Evolutionary conservation across 2,888 invertebrate genomes (phyloP).

Genomic region (Dendrolimus houi): DNA sequence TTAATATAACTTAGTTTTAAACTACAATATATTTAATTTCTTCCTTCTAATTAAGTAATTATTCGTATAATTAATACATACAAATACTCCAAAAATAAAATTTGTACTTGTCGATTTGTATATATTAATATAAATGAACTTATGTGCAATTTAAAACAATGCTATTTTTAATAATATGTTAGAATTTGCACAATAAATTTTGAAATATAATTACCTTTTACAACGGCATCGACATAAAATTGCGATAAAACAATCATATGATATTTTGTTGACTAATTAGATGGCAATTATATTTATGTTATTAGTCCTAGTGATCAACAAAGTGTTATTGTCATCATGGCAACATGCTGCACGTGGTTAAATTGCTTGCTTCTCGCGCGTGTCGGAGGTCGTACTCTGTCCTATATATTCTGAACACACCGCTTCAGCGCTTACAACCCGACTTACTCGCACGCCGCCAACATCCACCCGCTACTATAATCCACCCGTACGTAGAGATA

Average conservation of each 20-base stretch:
- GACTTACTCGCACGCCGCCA: constrained; percentile 53
- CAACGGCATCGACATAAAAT: no score
- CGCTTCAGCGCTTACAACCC: constrained; percentile 57
- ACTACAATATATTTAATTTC: no score
- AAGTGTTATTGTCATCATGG: constrained; percentile 6
- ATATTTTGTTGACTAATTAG: neutral
- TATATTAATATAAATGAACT: neutral
- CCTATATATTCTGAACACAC: constrained; percentile 65
- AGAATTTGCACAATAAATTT: neutral
- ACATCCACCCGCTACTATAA: constrained; percentile 41
- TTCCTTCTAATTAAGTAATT: no score
- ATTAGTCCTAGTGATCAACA: neutral
- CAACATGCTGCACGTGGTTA: constrained; percentile 24
- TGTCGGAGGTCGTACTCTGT: constrained; percentile 61
- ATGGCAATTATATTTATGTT: neutral
- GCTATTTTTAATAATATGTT: neutral
- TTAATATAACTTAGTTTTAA: no score
- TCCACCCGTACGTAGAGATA: constrained; percentile 50
- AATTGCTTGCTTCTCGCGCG: constrained; percentile 41
- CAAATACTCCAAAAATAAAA: no score
- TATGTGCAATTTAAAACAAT: neutral
- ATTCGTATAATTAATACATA: no score
- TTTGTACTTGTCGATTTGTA: neutral
- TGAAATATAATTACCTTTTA: neutral
- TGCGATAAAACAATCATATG: no score